phyloP scores from a whole-genome alignment of 2,113 vertebrate species.

The Equus quagga region DNA sequence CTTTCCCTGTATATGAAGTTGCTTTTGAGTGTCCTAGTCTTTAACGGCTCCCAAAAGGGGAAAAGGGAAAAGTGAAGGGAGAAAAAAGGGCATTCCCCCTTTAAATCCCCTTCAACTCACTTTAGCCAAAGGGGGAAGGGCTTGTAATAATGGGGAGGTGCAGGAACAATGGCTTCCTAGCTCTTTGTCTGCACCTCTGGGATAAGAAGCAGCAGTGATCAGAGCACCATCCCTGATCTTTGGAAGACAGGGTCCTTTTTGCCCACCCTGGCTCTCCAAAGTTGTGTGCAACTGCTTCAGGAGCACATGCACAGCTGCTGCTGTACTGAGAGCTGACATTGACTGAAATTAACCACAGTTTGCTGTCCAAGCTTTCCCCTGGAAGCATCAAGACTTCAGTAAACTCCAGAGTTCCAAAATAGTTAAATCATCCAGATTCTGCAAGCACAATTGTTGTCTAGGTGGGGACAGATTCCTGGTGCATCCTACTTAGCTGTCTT shows the following conservation, averaged over 20 bases:
- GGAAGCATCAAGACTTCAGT: neutral
- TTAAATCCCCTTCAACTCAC: too few relatives aligned
- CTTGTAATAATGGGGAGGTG: too few relatives aligned
- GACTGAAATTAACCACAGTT: neutral
- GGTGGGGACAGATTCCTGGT: too few relatives aligned
- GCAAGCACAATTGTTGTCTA: too few relatives aligned
- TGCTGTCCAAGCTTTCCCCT: neutral
- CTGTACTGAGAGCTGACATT: neutral
- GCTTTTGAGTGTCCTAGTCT: neutral
- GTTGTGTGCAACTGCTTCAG: neutral
- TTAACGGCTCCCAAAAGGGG: neutral
- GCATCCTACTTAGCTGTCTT: too few relatives aligned
- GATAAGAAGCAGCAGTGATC: neutral
- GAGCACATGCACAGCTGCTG: neutral
- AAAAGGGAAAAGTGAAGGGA: neutral
- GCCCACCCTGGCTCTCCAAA: neutral
- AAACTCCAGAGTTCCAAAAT: neutral
- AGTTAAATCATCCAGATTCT: neutral
- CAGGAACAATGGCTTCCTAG: too few relatives aligned
- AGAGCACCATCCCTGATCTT: neutral
- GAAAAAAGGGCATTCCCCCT: neutral
- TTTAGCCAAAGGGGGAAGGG: too few relatives aligned
- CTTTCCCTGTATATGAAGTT: neutral
- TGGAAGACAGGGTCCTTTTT: neutral
- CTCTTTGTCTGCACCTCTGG: too few relatives aligned